Percentiles rank a stretch among this genome's conserved stretches.
phyloP scores from a whole-genome alignment of 2,797 vertebrate genomes.

The Ptychobarbus kaznakovi region DNA sequence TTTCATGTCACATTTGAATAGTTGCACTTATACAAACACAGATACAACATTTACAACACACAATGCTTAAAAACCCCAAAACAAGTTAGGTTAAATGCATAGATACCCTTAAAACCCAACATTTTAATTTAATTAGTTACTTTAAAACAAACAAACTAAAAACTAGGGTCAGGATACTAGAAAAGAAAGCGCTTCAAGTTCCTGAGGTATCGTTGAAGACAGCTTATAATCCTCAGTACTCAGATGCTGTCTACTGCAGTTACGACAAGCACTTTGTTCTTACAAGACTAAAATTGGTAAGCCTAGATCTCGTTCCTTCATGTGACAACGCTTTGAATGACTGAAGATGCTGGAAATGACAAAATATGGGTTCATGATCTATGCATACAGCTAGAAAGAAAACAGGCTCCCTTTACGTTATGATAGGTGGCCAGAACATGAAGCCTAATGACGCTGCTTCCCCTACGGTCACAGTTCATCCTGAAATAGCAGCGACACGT shows the following conservation, averaged over 20 bases:
- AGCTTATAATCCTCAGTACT: conserved; percentile 53
- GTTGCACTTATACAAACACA: conserved; percentile 45
- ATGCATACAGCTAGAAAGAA: neutral
- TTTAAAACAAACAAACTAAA: conserved; percentile 34
- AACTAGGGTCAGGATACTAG: conserved; percentile 38
- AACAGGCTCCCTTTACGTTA: neutral
- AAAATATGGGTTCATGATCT: conserved; percentile 2
- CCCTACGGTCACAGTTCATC: conserved; percentile 39
- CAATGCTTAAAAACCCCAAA: conserved; percentile 12
- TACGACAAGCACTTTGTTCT: conserved; percentile 17
- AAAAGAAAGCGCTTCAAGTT: conserved; percentile 40
- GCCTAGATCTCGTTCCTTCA: conserved; percentile 12
- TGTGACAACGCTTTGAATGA: conserved; percentile 1
- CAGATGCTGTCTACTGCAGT: conserved; percentile 45
- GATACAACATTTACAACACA: conserved; percentile 29
- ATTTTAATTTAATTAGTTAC: conserved; percentile 49
- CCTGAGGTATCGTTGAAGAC: conserved; percentile 52
- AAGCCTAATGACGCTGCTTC: conserved; percentile 45
- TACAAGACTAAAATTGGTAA: neutral
- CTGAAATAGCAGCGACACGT: conserved; percentile 54
- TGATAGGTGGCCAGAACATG: conserved; percentile 55
- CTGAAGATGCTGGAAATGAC: neutral
- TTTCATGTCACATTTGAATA: conserved; percentile 52
- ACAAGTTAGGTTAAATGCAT: conserved; percentile 43
- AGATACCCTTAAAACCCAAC: conserved; percentile 10